Evolutionary conservation across 1,140 invertebrate species (phyloP).

Genomic region (Trichoplusia ni): DNA sequence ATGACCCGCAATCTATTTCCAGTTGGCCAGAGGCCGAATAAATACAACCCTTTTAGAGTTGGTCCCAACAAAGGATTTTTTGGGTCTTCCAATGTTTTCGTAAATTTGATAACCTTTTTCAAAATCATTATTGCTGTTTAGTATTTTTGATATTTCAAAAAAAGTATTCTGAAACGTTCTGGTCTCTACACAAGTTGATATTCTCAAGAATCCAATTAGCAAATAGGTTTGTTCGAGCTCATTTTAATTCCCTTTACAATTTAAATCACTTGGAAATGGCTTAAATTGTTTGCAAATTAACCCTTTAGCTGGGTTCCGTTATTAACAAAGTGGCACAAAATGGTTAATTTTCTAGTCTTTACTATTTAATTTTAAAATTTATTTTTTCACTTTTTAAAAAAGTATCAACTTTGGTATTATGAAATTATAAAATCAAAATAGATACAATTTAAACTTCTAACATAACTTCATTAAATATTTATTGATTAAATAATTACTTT

Average conservation of each 20-base stretch:
- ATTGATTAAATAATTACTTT: too few species aligned
- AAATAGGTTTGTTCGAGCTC: constrained; percentile 8
- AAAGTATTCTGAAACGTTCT: too few species aligned
- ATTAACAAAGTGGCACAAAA: background rate
- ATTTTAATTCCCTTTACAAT: background rate
- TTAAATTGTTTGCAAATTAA: constrained; percentile 30
- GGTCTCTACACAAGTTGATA: too few species aligned
- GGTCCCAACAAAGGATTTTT: constrained; percentile 60
- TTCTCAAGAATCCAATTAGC: constrained; percentile 34
- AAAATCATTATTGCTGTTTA: constrained; percentile 27
- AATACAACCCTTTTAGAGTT: constrained; percentile 57
- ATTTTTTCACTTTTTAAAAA: too few species aligned
- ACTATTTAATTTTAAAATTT: background rate
- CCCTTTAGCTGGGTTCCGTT: constrained; percentile 8
- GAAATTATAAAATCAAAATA: too few species aligned
- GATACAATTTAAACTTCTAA: too few species aligned
- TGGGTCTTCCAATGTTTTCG: constrained; percentile 49
- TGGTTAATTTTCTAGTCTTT: background rate
- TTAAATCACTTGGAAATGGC: background rate
- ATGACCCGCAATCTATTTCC: constrained; percentile 38
- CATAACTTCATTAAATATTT: too few species aligned
- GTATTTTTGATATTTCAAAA: too few species aligned
- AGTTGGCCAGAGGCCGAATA: constrained; percentile 56
- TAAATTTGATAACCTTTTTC: constrained; percentile 30
- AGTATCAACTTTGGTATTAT: too few species aligned